phyloP scores from a whole-genome alignment of 2,113 vertebrate genomes.

The Etheostoma cragini region DNA sequence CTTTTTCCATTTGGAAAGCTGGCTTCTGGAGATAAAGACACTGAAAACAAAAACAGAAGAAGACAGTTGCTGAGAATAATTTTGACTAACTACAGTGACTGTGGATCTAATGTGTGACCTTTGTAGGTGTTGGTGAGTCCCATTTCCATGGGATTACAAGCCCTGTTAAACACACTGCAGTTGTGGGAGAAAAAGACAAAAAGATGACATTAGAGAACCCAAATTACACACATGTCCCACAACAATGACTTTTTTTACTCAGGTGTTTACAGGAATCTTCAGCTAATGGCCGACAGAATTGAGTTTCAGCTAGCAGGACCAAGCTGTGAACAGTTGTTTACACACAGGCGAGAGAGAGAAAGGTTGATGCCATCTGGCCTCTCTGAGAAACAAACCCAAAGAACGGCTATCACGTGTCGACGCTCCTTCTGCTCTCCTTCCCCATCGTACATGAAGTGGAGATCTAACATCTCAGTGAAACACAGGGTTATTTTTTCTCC shows the following conservation, averaged over 20 bases:
- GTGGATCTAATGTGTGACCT: conserved; percentile 45
- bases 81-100: conserved; percentile 41
- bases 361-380: conserved; percentile 68
- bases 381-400: conserved; percentile 34
- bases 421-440: conserved; percentile 38
- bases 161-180: conserved; percentile 8
- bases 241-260: background rate
- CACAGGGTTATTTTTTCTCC: conserved; percentile 8
- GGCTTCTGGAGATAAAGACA: conserved; percentile 72
- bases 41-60: conserved; percentile 54
- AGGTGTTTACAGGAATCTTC: conserved; percentile 52
- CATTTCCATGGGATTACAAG: conserved; percentile 38
- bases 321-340: conserved; percentile 61
- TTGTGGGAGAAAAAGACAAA: conserved; percentile 12
- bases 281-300: conserved; percentile 24
- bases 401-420: conserved; percentile 24
- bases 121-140: conserved; percentile 7
- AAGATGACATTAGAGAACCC: background rate
- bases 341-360: conserved; percentile 46
- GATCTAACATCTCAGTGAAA: conserved; percentile 22
- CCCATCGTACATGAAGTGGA: conserved; percentile 26
- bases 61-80: conserved; percentile 36
- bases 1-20: conserved; percentile 66
- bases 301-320: conserved; percentile 38
- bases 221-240: conserved; percentile 8